phyloP scores from a whole-genome alignment of 1,140 invertebrate species.

The Apis cerana region DNA sequence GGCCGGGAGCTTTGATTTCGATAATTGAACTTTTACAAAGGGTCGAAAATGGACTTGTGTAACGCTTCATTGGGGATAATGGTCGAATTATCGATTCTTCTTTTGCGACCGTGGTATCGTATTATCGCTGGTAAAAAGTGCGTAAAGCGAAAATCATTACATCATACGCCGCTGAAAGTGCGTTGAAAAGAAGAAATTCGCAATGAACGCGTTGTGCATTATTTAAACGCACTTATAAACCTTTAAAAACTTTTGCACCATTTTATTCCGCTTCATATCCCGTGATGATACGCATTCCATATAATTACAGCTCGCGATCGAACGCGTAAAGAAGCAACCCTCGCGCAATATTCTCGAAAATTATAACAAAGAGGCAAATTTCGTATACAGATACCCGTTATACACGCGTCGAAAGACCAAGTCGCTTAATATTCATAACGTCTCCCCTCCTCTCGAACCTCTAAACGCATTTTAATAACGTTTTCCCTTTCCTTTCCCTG shows the following conservation, averaged over 20 bases:
- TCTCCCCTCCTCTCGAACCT: constrained; percentile 41
- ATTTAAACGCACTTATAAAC: no score
- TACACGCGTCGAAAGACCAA: not conserved
- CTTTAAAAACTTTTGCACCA: no score
- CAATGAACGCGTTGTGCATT: no score
- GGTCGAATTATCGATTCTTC: constrained; percentile 11
- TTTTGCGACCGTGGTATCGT: not conserved
- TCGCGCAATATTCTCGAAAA: no score
- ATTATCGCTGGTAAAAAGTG: no score
- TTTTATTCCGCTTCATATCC: no score
- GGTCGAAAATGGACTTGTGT: not conserved
- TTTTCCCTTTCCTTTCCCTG: constrained; percentile 25
- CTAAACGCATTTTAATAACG: constrained; percentile 70
- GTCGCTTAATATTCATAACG: constrained; percentile 71
- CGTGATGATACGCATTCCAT: no score
- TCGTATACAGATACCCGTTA: no score
- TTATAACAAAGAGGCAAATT: no score
- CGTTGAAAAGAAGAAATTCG: not conserved
- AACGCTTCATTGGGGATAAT: not conserved
- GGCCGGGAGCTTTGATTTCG: constrained; percentile 9
- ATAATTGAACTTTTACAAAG: constrained; percentile 35
- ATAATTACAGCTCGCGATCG: no score
- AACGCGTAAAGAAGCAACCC: no score
- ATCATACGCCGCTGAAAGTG: not conserved
- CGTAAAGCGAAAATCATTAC: not conserved